phyloP scores from a whole-genome alignment of 2,113 vertebrate species.

The Megaleporinus macrocephalus region DNA sequence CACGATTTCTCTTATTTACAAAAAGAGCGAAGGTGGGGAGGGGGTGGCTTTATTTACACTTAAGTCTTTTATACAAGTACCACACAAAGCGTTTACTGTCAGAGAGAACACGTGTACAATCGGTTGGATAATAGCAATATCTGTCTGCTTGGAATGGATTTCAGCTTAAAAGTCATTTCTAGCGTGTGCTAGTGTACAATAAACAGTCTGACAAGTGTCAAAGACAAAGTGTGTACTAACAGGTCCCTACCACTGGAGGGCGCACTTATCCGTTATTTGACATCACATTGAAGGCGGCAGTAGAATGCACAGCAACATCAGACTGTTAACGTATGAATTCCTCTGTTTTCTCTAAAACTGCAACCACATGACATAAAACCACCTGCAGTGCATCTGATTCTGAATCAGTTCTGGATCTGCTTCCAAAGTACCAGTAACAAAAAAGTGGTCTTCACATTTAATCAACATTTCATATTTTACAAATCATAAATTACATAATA shows the following conservation, averaged over 20 bases:
- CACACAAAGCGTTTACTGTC: constrained; percentile 55
- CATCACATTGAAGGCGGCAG: constrained; percentile 11
- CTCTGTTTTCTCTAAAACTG: not conserved
- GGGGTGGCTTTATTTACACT: constrained; percentile 70
- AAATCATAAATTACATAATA: constrained; percentile 23
- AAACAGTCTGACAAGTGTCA: constrained; percentile 4
- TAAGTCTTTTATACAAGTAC: constrained; percentile 60
- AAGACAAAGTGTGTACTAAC: not conserved
- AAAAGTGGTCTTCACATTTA: not conserved
- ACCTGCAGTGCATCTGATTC: not conserved
- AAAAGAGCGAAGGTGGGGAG: constrained; percentile 39
- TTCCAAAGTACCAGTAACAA: not conserved
- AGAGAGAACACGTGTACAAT: constrained; percentile 72
- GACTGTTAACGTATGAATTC: not conserved
- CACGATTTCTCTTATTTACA: constrained; percentile 65
- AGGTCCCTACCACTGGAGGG: constrained; percentile 12
- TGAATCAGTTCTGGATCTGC: not conserved
- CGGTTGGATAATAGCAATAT: constrained; percentile 62
- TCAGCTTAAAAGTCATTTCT: constrained; percentile 1
- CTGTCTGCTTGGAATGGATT: constrained; percentile 14
- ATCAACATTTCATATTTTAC: too few relatives aligned
- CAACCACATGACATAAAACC: not conserved
- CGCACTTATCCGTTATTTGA: constrained; percentile 1
- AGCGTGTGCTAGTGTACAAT: not conserved
- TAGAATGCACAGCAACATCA: constrained; percentile 5